Evolutionary conservation across 2,888 invertebrate genomes (phyloP).

Genomic region (Smittia aterrima): DNA sequence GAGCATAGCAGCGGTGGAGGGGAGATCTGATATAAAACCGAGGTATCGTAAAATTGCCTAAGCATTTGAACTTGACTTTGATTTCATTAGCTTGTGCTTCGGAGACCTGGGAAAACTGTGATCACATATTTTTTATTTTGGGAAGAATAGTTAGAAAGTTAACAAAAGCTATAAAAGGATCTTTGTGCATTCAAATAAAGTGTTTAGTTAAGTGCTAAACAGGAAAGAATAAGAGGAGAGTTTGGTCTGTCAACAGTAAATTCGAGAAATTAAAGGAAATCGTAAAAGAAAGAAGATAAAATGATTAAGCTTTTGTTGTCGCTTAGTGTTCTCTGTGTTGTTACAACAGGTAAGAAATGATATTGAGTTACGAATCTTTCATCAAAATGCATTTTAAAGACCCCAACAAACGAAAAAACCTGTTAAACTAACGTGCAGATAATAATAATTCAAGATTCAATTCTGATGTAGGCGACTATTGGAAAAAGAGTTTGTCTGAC

Average conservation of each 20-base stretch:
- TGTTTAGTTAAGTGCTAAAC: conserved; percentile 15
- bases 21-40: conserved; percentile 37
- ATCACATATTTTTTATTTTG: background rate
- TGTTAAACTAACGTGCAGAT: background rate
- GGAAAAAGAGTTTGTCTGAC: no score
- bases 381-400: background rate
- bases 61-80: conserved; percentile 41
- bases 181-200: no score
- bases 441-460: background rate
- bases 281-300: conserved; percentile 13
- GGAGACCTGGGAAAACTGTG: background rate
- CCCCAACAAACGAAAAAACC: conserved; percentile 7
- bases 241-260: conserved; percentile 18
- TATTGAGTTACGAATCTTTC: conserved; percentile 25
- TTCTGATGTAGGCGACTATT: no score
- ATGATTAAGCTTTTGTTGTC: conserved; percentile 39
- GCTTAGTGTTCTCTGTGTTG: conserved; percentile 39
- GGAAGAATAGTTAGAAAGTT: background rate
- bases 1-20: conserved; percentile 17
- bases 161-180: no score
- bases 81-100: conserved; percentile 35
- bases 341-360: conserved; percentile 40
- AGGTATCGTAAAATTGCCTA: conserved; percentile 38
- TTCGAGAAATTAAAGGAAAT: conserved; percentile 32
- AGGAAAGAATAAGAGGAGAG: background rate